phyloP scores from a whole-genome alignment of 2,888 invertebrate genomes.

The Megaustenia siamemsis region DNA sequence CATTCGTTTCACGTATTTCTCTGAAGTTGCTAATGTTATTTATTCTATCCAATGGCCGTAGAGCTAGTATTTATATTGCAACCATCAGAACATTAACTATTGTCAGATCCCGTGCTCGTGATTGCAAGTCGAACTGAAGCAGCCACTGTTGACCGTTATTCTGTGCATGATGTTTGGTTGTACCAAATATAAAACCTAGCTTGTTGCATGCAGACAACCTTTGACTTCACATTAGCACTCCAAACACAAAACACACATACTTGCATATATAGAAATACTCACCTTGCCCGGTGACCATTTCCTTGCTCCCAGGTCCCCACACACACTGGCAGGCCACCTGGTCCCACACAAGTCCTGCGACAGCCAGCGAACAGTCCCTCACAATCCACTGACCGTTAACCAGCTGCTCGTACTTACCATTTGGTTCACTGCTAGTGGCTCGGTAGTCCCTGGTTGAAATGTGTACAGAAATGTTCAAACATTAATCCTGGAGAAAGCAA shows the following conservation, averaged over 20 bases:
- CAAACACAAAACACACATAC: not conserved
- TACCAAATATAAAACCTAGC: too few species aligned
- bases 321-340: conserved; percentile 62
- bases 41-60: too few species aligned
- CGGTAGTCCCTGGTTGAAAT: conserved; percentile 38
- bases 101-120: too few species aligned
- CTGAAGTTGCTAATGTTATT: too few species aligned
- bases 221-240: not conserved
- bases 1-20: too few species aligned
- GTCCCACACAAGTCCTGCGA: conserved; percentile 61
- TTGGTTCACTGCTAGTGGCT: not conserved
- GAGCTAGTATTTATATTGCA: too few species aligned
- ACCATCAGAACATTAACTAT: too few species aligned
- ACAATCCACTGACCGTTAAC: conserved; percentile 62
- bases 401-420: conserved; percentile 59
- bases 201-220: not conserved
- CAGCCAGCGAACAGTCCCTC: conserved; percentile 61
- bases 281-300: conserved; percentile 49
- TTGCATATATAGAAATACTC: not conserved
- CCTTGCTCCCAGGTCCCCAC: conserved; percentile 60
- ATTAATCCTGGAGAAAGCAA: too few species aligned
- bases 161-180: too few species aligned
- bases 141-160: too few species aligned
- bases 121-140: too few species aligned
- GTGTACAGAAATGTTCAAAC: too few species aligned